Conservation (phyloP, 2,797 vertebrate genomes). For the Thripadectes ignobilis region DNA sequence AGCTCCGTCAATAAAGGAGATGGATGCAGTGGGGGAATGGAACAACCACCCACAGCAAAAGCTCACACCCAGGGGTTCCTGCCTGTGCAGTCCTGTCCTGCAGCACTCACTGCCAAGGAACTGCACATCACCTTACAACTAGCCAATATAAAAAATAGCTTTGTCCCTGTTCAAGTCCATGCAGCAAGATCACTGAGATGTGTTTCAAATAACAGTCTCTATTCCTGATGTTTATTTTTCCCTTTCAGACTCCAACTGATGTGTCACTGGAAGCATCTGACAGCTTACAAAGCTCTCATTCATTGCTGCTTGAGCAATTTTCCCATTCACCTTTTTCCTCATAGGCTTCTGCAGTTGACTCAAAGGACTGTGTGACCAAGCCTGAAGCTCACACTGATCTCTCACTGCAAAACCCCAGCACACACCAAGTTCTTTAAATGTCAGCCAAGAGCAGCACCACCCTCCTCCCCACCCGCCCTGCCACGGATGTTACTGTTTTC, state of each 20-base stretch:
- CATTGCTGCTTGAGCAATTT: neutral
- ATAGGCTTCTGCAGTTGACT: neutral
- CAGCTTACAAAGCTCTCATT: neutral
- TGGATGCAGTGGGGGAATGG: neutral
- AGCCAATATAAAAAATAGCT: neutral
- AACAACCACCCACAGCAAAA: neutral
- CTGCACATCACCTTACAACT: neutral
- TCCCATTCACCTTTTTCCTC: neutral
- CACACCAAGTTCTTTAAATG: neutral
- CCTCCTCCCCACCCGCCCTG: neutral
- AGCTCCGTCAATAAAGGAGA: neutral
- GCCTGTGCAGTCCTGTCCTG: neutral
- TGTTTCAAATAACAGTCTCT: neutral
- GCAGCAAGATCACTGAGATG: neutral
- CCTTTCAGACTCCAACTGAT: neutral
- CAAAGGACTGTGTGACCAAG: neutral
- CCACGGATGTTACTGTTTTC: neutral
- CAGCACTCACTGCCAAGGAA: neutral
- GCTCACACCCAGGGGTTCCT: neutral
- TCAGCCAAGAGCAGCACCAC: neutral
- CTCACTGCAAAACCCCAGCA: neutral
- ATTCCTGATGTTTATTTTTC: neutral
- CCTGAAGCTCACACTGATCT: neutral
- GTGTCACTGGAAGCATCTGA: neutral
- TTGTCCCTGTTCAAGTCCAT: neutral